Evolutionary conservation across 1,140 invertebrate genomes (phyloP).

Genomic region (Ctenoplectra terminalis): DNA sequence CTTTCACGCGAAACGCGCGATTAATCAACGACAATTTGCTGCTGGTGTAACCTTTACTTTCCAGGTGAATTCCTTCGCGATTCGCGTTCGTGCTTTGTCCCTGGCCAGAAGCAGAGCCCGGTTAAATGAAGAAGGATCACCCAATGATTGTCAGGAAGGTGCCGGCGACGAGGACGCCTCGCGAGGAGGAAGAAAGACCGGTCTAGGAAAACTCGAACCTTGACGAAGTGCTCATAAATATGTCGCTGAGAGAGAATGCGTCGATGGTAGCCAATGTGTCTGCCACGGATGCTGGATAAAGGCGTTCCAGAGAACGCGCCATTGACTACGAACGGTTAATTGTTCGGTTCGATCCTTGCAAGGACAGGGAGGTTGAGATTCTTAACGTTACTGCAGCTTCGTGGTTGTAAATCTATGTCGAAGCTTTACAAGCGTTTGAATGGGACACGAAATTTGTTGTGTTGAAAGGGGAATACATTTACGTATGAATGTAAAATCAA

Average conservation of each 20-base stretch:
- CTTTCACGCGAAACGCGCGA: slow-evolving; percentile 26
- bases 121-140: slow-evolving; percentile 36
- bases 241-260: slow-evolving; percentile 32
- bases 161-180: not conserved
- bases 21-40: slow-evolving; percentile 44
- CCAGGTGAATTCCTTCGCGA: slow-evolving; percentile 20
- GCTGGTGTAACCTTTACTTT: slow-evolving; percentile 14
- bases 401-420: not conserved
- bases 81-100: not conserved
- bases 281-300: slow-evolving; percentile 33
- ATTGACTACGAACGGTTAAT: not conserved
- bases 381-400: not conserved
- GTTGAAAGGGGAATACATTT: not conserved
- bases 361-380: not conserved
- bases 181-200: slow-evolving; percentile 26
- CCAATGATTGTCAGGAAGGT: slow-evolving; percentile 13
- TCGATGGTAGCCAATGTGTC: slow-evolving; percentile 55
- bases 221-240: slow-evolving; percentile 65
- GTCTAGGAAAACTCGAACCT: slow-evolving; percentile 51
- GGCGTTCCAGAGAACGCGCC: not conserved
- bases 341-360: not conserved
- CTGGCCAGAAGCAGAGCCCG: not conserved
- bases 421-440: not conserved
- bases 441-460: not conserved
- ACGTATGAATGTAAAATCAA: not conserved